Evolutionary conservation across 2,797 vertebrate genomes (phyloP).

Genomic region (Lindbergichthys nudifrons): DNA sequence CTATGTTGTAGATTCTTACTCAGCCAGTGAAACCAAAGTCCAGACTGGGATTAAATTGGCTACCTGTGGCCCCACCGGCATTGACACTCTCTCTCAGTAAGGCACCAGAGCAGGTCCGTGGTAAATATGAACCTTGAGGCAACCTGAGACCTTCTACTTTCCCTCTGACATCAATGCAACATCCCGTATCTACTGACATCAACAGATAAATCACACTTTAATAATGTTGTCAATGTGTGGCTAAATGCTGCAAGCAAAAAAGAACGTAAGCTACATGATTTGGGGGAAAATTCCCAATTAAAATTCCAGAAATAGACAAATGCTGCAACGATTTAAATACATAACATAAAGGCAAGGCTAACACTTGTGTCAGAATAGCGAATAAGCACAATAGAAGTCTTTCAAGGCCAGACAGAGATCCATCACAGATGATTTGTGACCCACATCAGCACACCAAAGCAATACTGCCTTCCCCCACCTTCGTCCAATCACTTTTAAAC

Average conservation of each 20-base stretch:
- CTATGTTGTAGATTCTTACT: conserved; percentile 49
- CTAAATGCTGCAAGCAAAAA: neutral
- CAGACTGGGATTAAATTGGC: conserved; percentile 45
- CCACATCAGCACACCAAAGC: conserved; percentile 8
- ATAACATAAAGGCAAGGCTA: conserved; percentile 3
- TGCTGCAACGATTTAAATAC: neutral
- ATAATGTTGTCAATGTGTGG: conserved; percentile 16
- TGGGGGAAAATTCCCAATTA: neutral
- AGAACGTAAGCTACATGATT: neutral
- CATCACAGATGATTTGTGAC: conserved; percentile 55
- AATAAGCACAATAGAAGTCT: conserved; percentile 34
- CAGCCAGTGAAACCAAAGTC: conserved; percentile 44
- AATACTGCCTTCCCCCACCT: conserved; percentile 3
- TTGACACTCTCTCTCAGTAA: conserved; percentile 18
- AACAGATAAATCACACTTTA: conserved; percentile 22
- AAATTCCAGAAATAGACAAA: conserved; percentile 12
- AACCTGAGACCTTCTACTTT: conserved; percentile 38
- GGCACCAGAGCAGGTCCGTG: conserved; percentile 28
- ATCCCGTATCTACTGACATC: conserved; percentile 2
- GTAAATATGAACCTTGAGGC: conserved; percentile 46
- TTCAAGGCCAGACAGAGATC: conserved; percentile 33
- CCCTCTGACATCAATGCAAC: conserved; percentile 14
- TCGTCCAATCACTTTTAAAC: conserved; percentile 19
- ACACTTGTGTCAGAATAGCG: neutral
- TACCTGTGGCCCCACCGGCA: conserved; percentile 39